Conservation (phyloP, 2,113 vertebrate genomes). For the Typhlomys cinereus region DNA sequence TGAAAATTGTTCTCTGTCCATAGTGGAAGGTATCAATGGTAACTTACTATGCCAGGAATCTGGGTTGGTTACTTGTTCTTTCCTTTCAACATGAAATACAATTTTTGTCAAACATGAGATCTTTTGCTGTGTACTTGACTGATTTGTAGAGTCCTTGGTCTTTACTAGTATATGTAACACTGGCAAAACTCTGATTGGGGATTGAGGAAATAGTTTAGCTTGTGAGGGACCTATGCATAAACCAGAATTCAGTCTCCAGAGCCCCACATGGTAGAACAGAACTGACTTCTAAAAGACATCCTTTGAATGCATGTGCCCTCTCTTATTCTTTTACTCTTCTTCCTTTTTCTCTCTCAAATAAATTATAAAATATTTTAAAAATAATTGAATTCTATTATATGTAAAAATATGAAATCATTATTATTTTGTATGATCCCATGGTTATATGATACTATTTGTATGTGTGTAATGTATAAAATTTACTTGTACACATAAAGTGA, state of each 20-base stretch:
- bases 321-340: too few species aligned
- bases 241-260: too few species aligned
- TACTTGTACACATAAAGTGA: not conserved
- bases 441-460: not conserved
- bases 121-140: not conserved
- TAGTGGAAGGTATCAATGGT: not conserved
- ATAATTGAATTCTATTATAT: not conserved
- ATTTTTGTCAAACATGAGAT: not conserved
- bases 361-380: too few species aligned
- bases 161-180: not conserved
- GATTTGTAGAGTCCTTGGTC: not conserved
- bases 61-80: not conserved
- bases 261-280: too few species aligned
- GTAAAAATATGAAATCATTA: not conserved
- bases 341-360: too few species aligned
- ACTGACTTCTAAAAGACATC: too few species aligned
- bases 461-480: not conserved
- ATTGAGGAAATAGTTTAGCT: too few species aligned
- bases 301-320: too few species aligned
- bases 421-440: not conserved
- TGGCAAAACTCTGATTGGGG: not conserved
- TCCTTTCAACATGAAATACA: not conserved
- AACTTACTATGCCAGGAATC: not conserved
- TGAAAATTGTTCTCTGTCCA: not conserved
- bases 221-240: too few species aligned